These are phyloP conservation scores for Falco peregrinus DNA, from an alignment of 2,797 vertebrate genomes.

Conservation along the genomic window DNA sequence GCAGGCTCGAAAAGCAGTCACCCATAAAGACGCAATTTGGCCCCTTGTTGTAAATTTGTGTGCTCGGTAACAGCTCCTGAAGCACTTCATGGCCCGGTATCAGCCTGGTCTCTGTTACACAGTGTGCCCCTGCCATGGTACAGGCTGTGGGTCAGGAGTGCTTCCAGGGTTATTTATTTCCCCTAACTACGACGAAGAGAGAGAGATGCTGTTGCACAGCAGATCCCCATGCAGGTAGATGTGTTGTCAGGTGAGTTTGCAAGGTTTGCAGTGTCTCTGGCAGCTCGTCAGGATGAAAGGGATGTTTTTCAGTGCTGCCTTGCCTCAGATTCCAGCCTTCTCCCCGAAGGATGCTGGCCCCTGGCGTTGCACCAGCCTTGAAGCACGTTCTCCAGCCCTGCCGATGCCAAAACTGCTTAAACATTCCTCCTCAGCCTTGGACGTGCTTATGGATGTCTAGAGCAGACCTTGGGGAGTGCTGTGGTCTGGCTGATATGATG, in stretches of 20 bases:
- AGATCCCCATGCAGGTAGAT: neutral
- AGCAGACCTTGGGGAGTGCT: neutral
- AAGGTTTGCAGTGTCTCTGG: neutral
- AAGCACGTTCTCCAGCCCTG: neutral
- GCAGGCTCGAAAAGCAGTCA: neutral
- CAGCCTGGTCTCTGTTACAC: neutral
- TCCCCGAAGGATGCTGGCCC: neutral
- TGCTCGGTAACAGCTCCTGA: neutral
- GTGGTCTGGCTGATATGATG: accelerated
- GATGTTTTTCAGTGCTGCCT: neutral
- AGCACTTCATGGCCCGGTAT: neutral
- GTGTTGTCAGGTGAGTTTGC: neutral
- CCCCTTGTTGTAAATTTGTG: neutral
- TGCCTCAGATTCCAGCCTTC: neutral
- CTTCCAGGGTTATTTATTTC: neutral
- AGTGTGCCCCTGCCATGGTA: accelerated
- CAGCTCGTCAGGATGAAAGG: neutral
- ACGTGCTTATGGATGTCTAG: neutral
- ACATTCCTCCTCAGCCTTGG: neutral
- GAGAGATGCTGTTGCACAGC: neutral
- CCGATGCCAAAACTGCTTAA: neutral
- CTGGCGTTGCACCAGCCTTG: neutral
- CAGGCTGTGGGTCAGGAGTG: neutral
- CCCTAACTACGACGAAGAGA: neutral
- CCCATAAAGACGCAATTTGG: accelerated